Evolutionary conservation across 2,797 vertebrate genomes (phyloP), one percentile per base, ranked within the genome.

Genomic region (Mallotus villosus): DNA sequence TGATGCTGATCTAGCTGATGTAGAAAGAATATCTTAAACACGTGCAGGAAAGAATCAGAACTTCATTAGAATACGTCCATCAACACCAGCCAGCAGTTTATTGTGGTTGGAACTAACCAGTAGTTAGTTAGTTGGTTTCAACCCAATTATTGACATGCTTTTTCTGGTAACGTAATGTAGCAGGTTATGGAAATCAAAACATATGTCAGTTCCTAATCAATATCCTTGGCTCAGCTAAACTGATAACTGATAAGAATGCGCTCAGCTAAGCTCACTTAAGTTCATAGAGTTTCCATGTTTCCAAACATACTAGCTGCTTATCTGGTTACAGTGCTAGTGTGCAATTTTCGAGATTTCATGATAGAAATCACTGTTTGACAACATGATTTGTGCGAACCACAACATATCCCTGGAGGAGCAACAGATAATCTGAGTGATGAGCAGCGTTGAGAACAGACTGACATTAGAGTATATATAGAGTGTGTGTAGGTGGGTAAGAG

Each of bases 401-500:
- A 57, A 57, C n/a, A 34, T 3, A 67, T 67, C 65, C 65, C 49
- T 76, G 79, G 65, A 21, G 37, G 67, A 84, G 74, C 70, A 82
- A 77, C 81, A 64, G 19, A 73, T 85, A 88, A 89, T 88, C 83
- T 86, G 72, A 87, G 81, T 63, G 70, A 84, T 86, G 78, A 81
- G 84, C 81, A 34, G 74, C 17, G 75, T 84, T 83, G 81, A 85
- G 82, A 62, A 61, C 81, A 82, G 83, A 82, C 77, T 79, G 83
- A 84, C 82, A 79, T 68, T 71, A 79, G 70, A 85, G 84, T 82
- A 89, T 88, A 88, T 90, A 90, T 85, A 88, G 86, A 74, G 74
- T 5, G 59, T 87, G 89, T 87, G 89, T 87, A 90, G 88, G 90
- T 80, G 87, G 86, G 87, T 80, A 82, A 87, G 85, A 86, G 69